Conservation (phyloP, 2,113 vertebrate genomes). For the Cyphomyrus plagiostoma region DNA sequence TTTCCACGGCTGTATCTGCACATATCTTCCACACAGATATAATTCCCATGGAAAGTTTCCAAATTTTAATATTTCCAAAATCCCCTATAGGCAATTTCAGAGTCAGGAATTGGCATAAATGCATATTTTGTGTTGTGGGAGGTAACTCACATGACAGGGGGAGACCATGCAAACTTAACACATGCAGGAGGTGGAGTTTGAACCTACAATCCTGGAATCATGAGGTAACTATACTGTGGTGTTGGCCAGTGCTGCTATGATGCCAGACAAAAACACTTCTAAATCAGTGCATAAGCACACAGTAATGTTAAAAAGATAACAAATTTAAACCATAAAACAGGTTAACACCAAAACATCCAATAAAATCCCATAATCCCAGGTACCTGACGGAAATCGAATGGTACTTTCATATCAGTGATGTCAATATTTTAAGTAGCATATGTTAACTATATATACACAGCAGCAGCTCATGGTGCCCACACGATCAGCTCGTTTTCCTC, state of each 20-base stretch:
- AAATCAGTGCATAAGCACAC: not conserved
- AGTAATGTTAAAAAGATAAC: no score
- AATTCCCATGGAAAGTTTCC: no score
- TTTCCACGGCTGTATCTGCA: not conserved
- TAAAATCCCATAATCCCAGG: not conserved
- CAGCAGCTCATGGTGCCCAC: not conserved
- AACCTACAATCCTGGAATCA: no score
- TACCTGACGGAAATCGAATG: not conserved
- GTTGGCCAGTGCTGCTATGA: no score
- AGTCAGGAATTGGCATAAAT: not conserved
- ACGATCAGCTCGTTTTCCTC: not conserved
- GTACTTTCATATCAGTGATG: not conserved
- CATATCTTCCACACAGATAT: not conserved
- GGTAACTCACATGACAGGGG: no score
- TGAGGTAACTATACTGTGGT: no score
- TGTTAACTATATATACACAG: not conserved
- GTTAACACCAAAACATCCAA: not conserved
- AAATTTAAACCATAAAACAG: no score
- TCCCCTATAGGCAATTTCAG: not conserved
- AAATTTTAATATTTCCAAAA: no score
- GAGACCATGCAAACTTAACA: not conserved
- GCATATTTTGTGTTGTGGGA: not conserved
- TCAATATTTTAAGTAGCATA: not conserved
- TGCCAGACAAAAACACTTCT: no score
- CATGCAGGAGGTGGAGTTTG: no score